Base-by-base conservation (phyloP, 1,140 invertebrate genomes). In the Eumaeus atala region DNA sequence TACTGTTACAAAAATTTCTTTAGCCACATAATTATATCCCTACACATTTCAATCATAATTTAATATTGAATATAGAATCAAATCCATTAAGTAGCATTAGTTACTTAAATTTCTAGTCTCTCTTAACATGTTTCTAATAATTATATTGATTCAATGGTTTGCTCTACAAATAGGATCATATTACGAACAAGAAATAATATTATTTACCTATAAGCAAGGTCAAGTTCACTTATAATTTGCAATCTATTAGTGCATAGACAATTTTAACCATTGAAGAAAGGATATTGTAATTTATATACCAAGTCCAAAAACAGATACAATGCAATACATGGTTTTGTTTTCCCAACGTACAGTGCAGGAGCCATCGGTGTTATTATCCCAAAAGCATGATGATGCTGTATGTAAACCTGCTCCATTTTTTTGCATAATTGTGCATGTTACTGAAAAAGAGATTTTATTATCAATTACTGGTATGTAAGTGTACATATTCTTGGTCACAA, bases 291-390 rank as follows among this genome's bases (percentile, higher is more conserved):
- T 58, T 58, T 92, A 97, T 62, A 96, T 93, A 47, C 95, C 93
- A 54, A 98, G 86, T 36, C 96, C 96, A 88, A 97, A 98, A 16
- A 98, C 96, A 52, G 95, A 97, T 2, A 90, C 96, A 77, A 99
- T 98, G 85, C 96, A 98, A 81, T 98, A 99, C 95, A 99, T 98
- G 9, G 96, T 97, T 89, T 99, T 99, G 83, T 99, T 99, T 77
- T 99, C 97, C 97, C 97, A 99, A 80, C 97, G 95, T 3, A 99
- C 96, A 9, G 97, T 99, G 88, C 96, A 98, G 70, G 96, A 97
- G 61, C 97, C 97, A 90, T 99, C 98, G 21, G 97, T 98, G 50
- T 93, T 92, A 76, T 98, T 98, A 84, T 99, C 97, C 97, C 97
- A 99, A 84, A 94, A 99, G 84, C 97, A 99, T 0, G 96, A 98